Evolutionary conservation across 2,888 invertebrate genomes (phyloP).

Genomic region (Volucella inanis): DNA sequence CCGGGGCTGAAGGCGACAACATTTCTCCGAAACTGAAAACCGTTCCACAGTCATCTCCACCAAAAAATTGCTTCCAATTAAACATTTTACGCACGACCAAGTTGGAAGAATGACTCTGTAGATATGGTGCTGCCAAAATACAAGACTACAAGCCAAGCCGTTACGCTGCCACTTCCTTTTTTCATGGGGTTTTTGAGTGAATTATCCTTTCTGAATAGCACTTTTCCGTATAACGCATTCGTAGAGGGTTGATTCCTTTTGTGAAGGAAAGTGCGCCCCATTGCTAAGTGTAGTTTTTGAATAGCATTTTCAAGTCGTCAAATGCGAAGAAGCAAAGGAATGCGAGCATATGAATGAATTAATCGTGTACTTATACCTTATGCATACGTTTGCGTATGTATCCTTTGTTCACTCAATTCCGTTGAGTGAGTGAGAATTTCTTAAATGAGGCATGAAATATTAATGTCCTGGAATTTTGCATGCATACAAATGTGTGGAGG

Average conservation of each 20-base stretch:
- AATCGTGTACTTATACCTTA: neutral
- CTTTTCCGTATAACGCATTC: neutral
- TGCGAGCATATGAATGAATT: conserved; percentile 23
- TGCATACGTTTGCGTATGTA: neutral
- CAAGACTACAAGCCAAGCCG: no score
- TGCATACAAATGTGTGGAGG: conserved; percentile 4
- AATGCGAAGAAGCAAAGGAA: neutral
- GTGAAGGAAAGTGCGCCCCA: conserved; percentile 7
- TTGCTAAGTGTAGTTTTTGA: conserved; percentile 10
- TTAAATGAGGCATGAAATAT: conserved; percentile 34
- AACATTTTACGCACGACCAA: conserved; percentile 54
- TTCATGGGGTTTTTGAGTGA: conserved; percentile 22
- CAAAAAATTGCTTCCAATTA: conserved; percentile 42
- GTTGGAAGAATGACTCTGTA: conserved; percentile 1
- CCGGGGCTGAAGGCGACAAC: conserved; percentile 1
- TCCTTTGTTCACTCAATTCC: neutral
- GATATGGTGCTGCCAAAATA: no score
- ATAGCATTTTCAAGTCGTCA: conserved; percentile 13
- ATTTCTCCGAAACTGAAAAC: neutral
- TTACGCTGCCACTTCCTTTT: neutral
- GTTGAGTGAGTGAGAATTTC: conserved; percentile 7
- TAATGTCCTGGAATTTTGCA: conserved; percentile 23
- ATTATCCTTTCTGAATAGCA: conserved; percentile 21
- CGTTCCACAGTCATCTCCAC: conserved; percentile 37
- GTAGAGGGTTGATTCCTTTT: conserved; percentile 3